Evolutionary conservation across 2,113 vertebrate genomes (phyloP).

Genomic region (Ascaphus truei): DNA sequence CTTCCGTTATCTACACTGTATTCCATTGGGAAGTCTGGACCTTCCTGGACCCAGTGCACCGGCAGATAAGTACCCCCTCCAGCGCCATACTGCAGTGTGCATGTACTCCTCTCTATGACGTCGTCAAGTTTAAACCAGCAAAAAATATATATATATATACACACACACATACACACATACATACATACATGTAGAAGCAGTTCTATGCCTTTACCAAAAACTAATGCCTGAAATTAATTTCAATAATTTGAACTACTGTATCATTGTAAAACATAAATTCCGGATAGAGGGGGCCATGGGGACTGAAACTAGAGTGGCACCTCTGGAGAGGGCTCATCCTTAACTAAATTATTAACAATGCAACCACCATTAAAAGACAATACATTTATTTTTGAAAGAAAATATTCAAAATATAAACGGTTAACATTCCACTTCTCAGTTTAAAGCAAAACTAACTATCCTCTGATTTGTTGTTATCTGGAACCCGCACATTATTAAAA

Average conservation of each 20-base stretch:
- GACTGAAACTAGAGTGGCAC: no score
- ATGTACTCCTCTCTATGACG: no score
- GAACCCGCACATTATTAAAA: constrained; percentile 4
- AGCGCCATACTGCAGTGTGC: no score
- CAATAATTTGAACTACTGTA: constrained; percentile 25
- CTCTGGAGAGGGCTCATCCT: constrained; percentile 15
- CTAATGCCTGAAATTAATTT: constrained; percentile 11
- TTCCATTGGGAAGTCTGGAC: no score
- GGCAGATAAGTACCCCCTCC: no score
- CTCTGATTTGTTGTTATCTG: constrained; percentile 11
- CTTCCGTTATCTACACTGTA: no score
- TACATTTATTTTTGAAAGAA: constrained; percentile 28
- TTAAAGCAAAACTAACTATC: constrained; percentile 8
- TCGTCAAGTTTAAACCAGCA: no score
- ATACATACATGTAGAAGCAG: constrained; percentile 18
- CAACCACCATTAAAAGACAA: constrained; percentile 23
- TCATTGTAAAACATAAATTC: no score
- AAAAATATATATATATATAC: no score
- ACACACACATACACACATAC: no score
- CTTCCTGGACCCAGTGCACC: no score
- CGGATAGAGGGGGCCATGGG: no score
- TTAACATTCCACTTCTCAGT: constrained; percentile 24
- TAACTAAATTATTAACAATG: constrained; percentile 27
- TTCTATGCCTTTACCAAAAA: constrained; percentile 16
- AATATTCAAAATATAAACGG: constrained; percentile 25